Percentiles rank a stretch among this genome's conserved stretches.
Evolutionary conservation across 2,888 invertebrate species (phyloP).

Genomic region (Podotricha telesiphe): DNA sequence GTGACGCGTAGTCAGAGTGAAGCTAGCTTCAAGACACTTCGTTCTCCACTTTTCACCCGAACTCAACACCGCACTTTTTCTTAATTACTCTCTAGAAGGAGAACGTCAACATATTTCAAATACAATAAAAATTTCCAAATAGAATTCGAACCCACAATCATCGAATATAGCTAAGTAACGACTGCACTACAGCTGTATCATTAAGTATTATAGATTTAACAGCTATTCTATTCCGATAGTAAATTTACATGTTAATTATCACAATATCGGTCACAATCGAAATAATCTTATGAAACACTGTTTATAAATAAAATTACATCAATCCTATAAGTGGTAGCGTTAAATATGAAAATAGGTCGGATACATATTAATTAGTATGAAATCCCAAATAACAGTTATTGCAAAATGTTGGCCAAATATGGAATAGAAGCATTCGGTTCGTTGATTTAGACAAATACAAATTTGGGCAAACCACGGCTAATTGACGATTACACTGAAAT

Average conservation of each 20-base stretch:
- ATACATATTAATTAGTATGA: conserved; percentile 17
- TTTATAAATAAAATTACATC: background rate
- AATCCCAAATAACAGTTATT: conserved; percentile 19
- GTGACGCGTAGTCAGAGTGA: too few relatives aligned
- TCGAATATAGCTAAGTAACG: too few relatives aligned
- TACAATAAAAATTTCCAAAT: too few relatives aligned
- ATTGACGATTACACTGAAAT: conserved; percentile 33
- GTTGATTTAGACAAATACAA: conserved; percentile 36
- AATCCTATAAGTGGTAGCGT: background rate
- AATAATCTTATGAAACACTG: conserved; percentile 3
- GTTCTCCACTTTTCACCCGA: too few relatives aligned
- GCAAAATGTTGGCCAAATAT: conserved; percentile 23
- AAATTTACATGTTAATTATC: background rate
- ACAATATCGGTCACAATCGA: background rate
- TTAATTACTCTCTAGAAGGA: too few relatives aligned
- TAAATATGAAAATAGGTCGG: conserved; percentile 9
- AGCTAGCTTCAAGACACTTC: too few relatives aligned
- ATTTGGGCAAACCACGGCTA: conserved; percentile 27
- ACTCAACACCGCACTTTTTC: too few relatives aligned
- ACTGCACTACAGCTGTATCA: background rate
- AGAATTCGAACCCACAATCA: too few relatives aligned
- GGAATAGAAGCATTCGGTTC: conserved; percentile 21
- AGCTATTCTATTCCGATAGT: background rate
- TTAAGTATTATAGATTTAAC: background rate
- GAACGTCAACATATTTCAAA: too few relatives aligned